These are phyloP conservation scores for Triops longicaudatus DNA, from an alignment of 1,140 invertebrate genomes.

Conservation along the genomic window DNA sequence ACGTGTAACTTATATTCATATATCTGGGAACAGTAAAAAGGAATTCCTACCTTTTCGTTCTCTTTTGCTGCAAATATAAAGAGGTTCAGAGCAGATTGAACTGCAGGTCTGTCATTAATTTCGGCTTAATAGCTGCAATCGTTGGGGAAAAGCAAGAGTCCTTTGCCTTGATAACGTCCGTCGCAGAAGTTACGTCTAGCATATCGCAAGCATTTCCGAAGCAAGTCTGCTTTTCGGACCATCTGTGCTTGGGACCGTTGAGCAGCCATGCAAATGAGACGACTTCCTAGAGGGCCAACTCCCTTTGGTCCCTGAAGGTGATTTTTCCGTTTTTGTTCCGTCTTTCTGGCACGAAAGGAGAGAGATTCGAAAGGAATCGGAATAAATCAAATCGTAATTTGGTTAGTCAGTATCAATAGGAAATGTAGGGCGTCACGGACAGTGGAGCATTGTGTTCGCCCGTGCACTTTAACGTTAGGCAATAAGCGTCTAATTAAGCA, in stretches of 20 bases:
- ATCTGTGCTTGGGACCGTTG: not conserved
- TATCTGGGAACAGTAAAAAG: not conserved
- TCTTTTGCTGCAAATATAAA: not conserved
- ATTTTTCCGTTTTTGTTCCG: not conserved
- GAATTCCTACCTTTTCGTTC: not conserved
- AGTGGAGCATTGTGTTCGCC: not conserved
- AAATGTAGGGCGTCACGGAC: not conserved
- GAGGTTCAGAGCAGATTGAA: not conserved
- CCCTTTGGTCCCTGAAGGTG: not conserved
- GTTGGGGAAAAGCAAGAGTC: not conserved
- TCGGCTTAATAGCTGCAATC: not conserved
- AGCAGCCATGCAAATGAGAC: not conserved
- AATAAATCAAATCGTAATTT: not conserved
- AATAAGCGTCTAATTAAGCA: conserved; percentile 12
- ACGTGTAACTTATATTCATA: not conserved
- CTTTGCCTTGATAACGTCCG: not conserved
- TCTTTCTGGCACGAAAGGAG: not conserved
- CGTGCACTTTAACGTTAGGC: not conserved
- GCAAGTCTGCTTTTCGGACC: not conserved
- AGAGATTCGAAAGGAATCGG: not conserved
- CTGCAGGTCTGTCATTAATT: not conserved
- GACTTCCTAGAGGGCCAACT: not conserved
- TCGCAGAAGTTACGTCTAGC: not conserved
- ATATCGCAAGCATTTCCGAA: not conserved
- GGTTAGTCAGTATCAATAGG: not conserved